Evolutionary conservation across 2,797 vertebrate genomes (phyloP).

Genomic region (Sibirionetta formosa): DNA sequence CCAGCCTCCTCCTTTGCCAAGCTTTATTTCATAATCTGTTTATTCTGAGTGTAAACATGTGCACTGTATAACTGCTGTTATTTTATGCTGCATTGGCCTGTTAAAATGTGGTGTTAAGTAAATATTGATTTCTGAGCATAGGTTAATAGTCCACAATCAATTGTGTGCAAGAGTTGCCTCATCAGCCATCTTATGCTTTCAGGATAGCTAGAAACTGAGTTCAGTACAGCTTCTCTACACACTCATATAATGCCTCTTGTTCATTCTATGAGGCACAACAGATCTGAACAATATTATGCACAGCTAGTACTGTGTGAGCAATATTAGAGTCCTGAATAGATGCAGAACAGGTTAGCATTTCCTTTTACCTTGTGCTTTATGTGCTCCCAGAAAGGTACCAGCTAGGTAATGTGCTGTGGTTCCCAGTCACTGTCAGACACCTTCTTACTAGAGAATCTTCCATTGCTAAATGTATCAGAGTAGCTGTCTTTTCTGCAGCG

Average conservation of each 20-base stretch:
- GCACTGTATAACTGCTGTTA: slow-evolving; percentile 46
- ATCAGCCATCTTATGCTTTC: background rate
- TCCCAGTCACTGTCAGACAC: background rate
- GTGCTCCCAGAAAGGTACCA: background rate
- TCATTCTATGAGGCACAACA: background rate
- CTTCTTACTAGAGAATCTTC: background rate
- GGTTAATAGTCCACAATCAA: slow-evolving; percentile 56
- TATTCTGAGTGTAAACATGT: slow-evolving; percentile 39
- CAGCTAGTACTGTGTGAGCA: background rate
- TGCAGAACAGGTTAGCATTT: background rate
- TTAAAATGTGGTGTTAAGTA: slow-evolving; percentile 64
- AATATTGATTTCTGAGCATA: slow-evolving; percentile 70
- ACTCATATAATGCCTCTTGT: background rate
- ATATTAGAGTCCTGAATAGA: background rate
- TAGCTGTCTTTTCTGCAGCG: background rate
- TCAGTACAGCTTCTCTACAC: background rate
- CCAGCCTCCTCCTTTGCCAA: slow-evolving; percentile 9
- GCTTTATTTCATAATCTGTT: background rate
- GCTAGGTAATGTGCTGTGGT: background rate
- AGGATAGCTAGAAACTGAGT: background rate
- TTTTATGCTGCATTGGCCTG: slow-evolving; percentile 32
- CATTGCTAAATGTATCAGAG: fast-evolving
- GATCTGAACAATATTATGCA: background rate
- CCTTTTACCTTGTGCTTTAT: background rate
- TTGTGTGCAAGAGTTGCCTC: slow-evolving; percentile 15